phyloP scores from a whole-genome alignment of 2,113 vertebrate species.

The Microcebus tavaratra region DNA sequence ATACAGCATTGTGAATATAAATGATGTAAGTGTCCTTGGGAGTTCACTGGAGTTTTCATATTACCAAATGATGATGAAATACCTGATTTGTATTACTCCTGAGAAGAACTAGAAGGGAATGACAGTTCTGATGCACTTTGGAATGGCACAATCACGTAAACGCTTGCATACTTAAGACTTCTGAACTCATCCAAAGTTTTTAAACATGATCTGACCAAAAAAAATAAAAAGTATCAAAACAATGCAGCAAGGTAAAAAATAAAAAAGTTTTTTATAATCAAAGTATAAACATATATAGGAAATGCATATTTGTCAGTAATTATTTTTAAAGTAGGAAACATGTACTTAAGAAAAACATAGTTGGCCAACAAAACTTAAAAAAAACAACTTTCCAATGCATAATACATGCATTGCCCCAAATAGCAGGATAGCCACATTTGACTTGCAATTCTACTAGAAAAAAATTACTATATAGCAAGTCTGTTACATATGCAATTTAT shows the following conservation, averaged over 20 bases:
- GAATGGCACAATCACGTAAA: constrained; percentile 92
- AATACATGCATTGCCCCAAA: constrained; percentile 81
- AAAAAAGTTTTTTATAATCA: constrained; percentile 84
- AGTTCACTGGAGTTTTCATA: constrained; percentile 82
- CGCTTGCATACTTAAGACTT: constrained; percentile 94
- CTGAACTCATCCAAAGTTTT: constrained; percentile 87
- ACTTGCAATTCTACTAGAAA: constrained; percentile 39
- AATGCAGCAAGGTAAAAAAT: constrained; percentile 86
- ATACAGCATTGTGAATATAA: constrained; percentile 58
- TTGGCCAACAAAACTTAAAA: constrained; percentile 78
- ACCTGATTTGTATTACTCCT: constrained; percentile 91
- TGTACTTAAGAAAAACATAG: constrained; percentile 81
- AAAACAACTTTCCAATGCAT: constrained; percentile 75
- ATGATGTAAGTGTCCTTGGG: constrained; percentile 85
- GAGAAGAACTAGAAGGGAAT: constrained; percentile 92
- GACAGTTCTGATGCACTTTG: constrained; percentile 91
- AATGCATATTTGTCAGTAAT: constrained; percentile 84
- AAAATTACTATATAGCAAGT: constrained; percentile 70
- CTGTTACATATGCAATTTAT: constrained; percentile 72
- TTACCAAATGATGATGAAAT: constrained; percentile 87
- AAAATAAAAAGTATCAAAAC: constrained; percentile 81
- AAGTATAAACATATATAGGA: constrained; percentile 88
- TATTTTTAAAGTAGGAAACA: constrained; percentile 83
- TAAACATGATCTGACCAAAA: constrained; percentile 84
- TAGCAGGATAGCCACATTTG: constrained; percentile 65